These are phyloP conservation scores for Aurelia coerulea DNA, from an alignment of 30 jellyfish, hydroid and myxozoan species.

Conservation along the genomic window DNA sequence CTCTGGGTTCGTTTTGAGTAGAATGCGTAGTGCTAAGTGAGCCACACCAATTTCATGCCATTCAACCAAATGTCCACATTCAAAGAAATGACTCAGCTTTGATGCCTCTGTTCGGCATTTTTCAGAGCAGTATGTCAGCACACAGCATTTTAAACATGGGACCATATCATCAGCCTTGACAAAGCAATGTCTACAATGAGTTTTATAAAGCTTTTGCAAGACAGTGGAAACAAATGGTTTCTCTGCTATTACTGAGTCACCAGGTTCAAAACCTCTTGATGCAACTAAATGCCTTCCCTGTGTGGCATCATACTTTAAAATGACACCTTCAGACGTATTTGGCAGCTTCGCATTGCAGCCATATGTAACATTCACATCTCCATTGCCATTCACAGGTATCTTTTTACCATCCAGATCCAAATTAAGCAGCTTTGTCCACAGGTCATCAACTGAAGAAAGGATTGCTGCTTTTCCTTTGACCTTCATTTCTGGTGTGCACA, in stretches of 20 bases:
- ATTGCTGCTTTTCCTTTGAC: neutral
- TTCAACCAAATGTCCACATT: conserved; percentile 60
- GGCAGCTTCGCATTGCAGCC: neutral
- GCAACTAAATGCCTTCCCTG: conserved; percentile 85
- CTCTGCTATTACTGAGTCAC: conserved; percentile 69
- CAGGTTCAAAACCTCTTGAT: conserved; percentile 46
- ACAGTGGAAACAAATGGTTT: conserved; percentile 89
- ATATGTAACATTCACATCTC: neutral
- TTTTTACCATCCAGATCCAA: neutral
- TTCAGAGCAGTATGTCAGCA: conserved; percentile 70
- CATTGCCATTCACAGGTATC: neutral
- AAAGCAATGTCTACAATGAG: conserved; percentile 86
- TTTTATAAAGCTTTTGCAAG: conserved; percentile 25
- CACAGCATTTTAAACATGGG: conserved; percentile 76
- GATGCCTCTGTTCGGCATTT: conserved; percentile 66
- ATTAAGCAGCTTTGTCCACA: conserved; percentile 6
- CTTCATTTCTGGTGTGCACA: neutral
- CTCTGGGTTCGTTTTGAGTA: conserved; percentile 37
- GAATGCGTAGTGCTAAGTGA: conserved; percentile 68
- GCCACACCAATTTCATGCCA: conserved; percentile 83
- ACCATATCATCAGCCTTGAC: conserved; percentile 18
- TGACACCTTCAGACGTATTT: conserved; percentile 29
- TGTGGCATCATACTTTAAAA: neutral
- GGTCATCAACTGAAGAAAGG: conserved; percentile 4
- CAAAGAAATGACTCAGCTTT: conserved; percentile 75